These are phyloP conservation scores for Aporophyla nigra DNA, from an alignment of 2,888 invertebrate genomes.

Conservation along the genomic window DNA sequence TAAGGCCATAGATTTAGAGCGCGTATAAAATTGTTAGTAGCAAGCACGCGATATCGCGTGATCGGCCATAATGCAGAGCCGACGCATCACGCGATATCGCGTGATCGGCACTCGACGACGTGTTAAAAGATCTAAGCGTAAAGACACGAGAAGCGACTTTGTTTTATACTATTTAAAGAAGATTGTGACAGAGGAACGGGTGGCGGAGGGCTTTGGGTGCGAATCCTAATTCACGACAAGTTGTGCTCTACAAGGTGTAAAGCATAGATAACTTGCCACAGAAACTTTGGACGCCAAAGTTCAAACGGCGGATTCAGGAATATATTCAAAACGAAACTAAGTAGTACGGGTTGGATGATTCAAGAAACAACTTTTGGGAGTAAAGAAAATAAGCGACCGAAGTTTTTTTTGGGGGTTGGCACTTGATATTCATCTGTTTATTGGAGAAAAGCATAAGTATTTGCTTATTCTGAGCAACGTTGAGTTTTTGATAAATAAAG, in stretches of 20 bases:
- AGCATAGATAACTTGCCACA: slow-evolving; percentile 24
- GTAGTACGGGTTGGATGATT: slow-evolving; percentile 1
- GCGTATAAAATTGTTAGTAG: too few relatives aligned
- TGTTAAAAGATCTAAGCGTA: too few relatives aligned
- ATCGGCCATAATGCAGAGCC: too few relatives aligned
- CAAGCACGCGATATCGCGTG: too few relatives aligned
- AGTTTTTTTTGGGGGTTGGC: slow-evolving; percentile 10
- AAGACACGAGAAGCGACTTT: too few relatives aligned
- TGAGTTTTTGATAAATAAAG: neutral
- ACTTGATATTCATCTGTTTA: slow-evolving; percentile 5
- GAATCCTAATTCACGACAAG: neutral
- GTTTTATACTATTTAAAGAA: too few relatives aligned
- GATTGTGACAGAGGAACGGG: too few relatives aligned
- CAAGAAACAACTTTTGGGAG: slow-evolving; percentile 15
- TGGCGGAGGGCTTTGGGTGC: too few relatives aligned
- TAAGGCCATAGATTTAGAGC: too few relatives aligned
- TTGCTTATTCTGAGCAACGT: neutral
- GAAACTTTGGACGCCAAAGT: slow-evolving; percentile 17
- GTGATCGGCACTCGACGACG: too few relatives aligned
- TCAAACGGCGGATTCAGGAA: slow-evolving; percentile 7
- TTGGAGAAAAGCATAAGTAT: neutral
- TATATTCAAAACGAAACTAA: slow-evolving; percentile 27
- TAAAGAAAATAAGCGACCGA: slow-evolving; percentile 11
- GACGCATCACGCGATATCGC: too few relatives aligned
- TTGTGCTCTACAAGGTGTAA: neutral